Percentiles rank a stretch among this genome's conserved stretches.
Conservation (phyloP, 2,888 invertebrate genomes). For the Dioctria rufipes region DNA sequence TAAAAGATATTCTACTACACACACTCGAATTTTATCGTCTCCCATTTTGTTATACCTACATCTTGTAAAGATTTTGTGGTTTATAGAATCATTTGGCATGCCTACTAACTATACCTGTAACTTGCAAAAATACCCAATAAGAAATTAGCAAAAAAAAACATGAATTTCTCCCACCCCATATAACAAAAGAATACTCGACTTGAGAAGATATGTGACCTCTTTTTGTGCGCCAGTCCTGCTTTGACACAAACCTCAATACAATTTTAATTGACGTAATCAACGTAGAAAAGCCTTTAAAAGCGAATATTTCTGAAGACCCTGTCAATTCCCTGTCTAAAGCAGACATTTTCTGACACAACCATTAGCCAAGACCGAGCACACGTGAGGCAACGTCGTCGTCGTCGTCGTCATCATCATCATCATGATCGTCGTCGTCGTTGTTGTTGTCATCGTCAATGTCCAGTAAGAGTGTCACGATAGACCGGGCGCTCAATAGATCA, state of each 20-base stretch:
- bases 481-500: conserved; percentile 21
- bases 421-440: too few species aligned
- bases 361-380: conserved; percentile 49
- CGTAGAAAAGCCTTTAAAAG: conserved; percentile 35
- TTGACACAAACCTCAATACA: conserved; percentile 47
- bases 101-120: not conserved
- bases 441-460: not conserved
- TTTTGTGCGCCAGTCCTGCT: conserved; percentile 24
- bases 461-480: conserved; percentile 35
- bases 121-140: not conserved
- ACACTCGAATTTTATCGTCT: too few species aligned
- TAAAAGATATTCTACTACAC: too few species aligned
- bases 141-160: not conserved
- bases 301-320: conserved; percentile 49
- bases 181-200: not conserved
- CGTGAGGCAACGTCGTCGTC: conserved; percentile 38
- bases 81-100: too few species aligned
- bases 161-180: conserved; percentile 8
- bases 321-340: conserved; percentile 43
- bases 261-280: conserved; percentile 53
- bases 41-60: too few species aligned
- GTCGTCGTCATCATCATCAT: too few species aligned
- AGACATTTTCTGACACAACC: conserved; percentile 52
- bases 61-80: too few species aligned
- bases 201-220: conserved; percentile 23